Evolutionary conservation across 2,888 invertebrate species (phyloP), one percentile per base, ranked within the genome.

Genomic region (Scaptomyza parva): DNA sequence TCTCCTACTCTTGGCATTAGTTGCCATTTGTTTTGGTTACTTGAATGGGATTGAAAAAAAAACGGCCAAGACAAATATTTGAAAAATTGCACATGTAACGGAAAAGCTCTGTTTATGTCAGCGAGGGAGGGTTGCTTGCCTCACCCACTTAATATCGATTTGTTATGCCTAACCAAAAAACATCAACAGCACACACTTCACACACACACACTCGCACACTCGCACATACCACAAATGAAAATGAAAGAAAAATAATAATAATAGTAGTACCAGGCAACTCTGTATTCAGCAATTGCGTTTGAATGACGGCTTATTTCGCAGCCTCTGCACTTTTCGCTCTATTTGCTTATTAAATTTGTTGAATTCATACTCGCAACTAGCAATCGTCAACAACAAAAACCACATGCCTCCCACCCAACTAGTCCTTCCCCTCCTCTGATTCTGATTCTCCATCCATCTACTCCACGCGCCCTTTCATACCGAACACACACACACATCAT

Each of bases 301-400:
- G 54, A 55, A 62, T 71, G 54, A 59, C 70, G 55, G 55, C 71
- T 72, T 72, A 62, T 72, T 71, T 71, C 54, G 58, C 67, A 67
- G 71, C 43, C 60, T 55, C 57, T 65, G 60, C 65, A 70, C 64
- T 65, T 63, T 76, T 58, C 52, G 67, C 66, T 70, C 72, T 88
- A 87, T 85, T 89, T 89, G 86, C 86, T 86, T 88, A 88, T 79
- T 84, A 86, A 83, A 86, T 88, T 80, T 79, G 86, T 76, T 75
- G 79, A 82, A 82, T 70, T 85, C 73, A 78, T 75, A 76, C 37
- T 37, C 70, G 67, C 70, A 74, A 61, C 69, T 64, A 53, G 62
- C 50, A 52, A 58, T 17, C 35, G 35, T 35, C 61, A 63, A 62
- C 41, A 28, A 55, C 40, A 55, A 40, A 48, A 62, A 45, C 48